Conservation (phyloP, 2,113 vertebrate species). For the Psittacula cyanocephala region DNA sequence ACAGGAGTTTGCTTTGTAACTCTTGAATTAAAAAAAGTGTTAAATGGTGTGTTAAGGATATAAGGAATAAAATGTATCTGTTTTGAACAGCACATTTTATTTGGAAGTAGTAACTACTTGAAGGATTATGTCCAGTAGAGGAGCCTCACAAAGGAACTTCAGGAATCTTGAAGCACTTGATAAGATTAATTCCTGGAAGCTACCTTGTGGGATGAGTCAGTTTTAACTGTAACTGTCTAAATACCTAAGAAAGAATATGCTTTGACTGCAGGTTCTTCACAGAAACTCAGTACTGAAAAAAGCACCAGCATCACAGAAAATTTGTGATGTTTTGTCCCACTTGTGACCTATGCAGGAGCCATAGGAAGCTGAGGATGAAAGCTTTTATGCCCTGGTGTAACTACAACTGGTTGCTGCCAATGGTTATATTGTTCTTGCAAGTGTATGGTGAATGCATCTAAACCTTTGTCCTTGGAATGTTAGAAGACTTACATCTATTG, state of each 20-base stretch:
- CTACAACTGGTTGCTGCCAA: background rate
- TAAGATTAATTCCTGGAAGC: background rate
- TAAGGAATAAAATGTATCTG: background rate
- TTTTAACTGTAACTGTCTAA: background rate
- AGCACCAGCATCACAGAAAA: background rate
- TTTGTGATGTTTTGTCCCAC: background rate
- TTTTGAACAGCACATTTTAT: background rate
- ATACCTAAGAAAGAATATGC: accelerated
- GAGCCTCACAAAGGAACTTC: background rate
- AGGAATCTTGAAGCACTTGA: background rate
- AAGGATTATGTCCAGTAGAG: background rate
- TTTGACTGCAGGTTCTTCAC: background rate
- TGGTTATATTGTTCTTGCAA: background rate
- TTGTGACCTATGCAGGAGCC: accelerated
- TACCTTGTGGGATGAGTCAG: background rate
- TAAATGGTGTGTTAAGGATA: background rate
- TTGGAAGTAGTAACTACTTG: background rate
- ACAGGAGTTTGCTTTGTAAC: background rate
- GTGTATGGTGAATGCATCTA: background rate
- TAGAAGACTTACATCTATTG: background rate
- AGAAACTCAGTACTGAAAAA: background rate
- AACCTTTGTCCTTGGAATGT: background rate
- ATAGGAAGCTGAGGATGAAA: background rate
- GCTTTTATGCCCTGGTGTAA: accelerated
- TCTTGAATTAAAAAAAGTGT: background rate